Percentiles rank a stretch among this genome's conserved stretches.
These are phyloP conservation scores for Gopherus evgoodei DNA, from an alignment of 2,113 vertebrate genomes.

Conservation along the genomic window DNA sequence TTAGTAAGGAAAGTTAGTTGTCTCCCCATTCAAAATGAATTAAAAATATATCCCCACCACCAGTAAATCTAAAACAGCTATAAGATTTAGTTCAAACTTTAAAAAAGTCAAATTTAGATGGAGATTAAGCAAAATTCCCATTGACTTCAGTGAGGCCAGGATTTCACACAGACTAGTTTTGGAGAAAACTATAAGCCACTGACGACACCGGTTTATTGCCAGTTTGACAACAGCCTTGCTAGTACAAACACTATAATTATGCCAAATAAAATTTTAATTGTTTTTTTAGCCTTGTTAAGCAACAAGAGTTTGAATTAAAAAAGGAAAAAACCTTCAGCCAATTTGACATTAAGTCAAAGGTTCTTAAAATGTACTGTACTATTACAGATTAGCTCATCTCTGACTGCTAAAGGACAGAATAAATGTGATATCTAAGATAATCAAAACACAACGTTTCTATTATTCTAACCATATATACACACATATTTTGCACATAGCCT, in stretches of 20 bases:
- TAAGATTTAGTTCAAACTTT: not conserved
- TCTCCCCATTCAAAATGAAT: not conserved
- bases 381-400: not conserved
- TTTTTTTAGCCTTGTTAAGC: not conserved
- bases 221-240: not conserved
- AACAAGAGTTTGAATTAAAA: not conserved
- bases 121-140: not conserved
- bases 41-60: not conserved
- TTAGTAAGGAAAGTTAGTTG: not conserved
- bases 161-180: not conserved
- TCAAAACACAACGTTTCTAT: slow-evolving; percentile 5
- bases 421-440: not conserved
- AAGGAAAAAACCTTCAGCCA: not conserved
- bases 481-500: slow-evolving; percentile 3
- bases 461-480: not conserved
- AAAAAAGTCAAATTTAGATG: not conserved
- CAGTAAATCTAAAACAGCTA: not conserved
- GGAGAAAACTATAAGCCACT: not conserved
- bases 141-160: not conserved
- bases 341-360: not conserved
- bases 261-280: not conserved
- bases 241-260: not conserved
- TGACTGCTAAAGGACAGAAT: not conserved
- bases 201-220: not conserved
- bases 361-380: not conserved